phyloP scores from a whole-genome alignment of 2,888 invertebrate species.

The Agrochola circellaris region DNA sequence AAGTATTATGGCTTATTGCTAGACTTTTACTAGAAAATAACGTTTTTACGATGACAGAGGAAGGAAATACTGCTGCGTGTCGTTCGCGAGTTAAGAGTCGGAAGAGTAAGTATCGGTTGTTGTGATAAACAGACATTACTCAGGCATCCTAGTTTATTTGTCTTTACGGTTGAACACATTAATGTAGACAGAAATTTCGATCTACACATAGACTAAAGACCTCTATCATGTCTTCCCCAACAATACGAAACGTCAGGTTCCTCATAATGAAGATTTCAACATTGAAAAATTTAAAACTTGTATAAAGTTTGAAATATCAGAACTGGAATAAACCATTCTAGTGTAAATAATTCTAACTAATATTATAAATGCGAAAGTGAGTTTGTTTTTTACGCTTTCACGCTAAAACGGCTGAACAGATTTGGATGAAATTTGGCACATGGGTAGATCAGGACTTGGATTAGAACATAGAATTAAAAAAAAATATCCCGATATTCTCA shows the following conservation, averaged over 20 bases:
- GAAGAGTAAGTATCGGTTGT: conserved; percentile 32
- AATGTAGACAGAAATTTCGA: not conserved
- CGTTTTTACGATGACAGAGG: conserved; percentile 54
- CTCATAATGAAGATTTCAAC: not conserved
- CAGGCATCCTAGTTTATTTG: conserved; percentile 30
- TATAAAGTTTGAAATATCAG: not conserved
- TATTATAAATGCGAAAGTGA: too few species aligned
- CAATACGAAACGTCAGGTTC: not conserved
- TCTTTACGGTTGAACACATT: not conserved
- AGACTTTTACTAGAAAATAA: conserved; percentile 58
- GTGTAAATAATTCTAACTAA: too few species aligned
- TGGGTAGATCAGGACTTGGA: too few species aligned
- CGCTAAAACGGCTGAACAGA: too few species aligned
- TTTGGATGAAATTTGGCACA: too few species aligned
- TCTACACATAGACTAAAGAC: not conserved
- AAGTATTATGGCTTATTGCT: conserved; percentile 63
- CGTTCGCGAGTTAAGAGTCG: conserved; percentile 39
- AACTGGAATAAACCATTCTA: not conserved
- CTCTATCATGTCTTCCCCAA: not conserved
- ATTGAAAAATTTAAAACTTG: not conserved
- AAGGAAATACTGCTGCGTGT: conserved; percentile 55
- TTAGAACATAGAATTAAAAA: too few species aligned
- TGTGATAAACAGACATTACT: conserved; percentile 34
- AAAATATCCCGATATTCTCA: too few species aligned
- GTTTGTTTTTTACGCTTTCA: too few species aligned